Base-by-base conservation (phyloP, 2,797 vertebrate genomes). In the Hybognathus amarus region DNA sequence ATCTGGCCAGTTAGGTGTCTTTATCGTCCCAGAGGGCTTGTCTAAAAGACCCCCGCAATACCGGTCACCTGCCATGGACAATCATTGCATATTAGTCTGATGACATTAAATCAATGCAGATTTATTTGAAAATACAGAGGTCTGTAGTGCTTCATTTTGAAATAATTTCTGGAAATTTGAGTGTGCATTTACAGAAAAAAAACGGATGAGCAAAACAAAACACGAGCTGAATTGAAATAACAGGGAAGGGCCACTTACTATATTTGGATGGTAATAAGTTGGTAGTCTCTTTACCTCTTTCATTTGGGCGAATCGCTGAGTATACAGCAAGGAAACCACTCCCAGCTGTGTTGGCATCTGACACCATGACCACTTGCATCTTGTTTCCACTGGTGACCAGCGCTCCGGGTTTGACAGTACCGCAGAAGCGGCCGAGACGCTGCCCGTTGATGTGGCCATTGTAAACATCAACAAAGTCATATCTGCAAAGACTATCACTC, bases 1-100 rank as follows among this genome's bases (percentile, higher is more conserved):
- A 69, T 96, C 95, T 0, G 96, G 96, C 96, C 96, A 97, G 89
- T 97, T 97, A 54, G 96, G 96, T 0, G 96, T 96, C 86, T 95
- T 93, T 82, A 97, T 95, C 47, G 95, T 95, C 27, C 96, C 96
- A 0, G 91, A 89, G 0, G 95, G 92, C 91, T 94, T 95, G 80
- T 96, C 92, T 89, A 97, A 89, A n/a, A 91, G 93, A 61, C 96
- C 96, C 40, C 96, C 96, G 69, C 96, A 97, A 89, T 96, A 97
- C 36, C 94, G 94, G 74, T 96, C 95, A 24, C 95, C 96, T 97
- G 38, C 6, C 64, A 64, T 76, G 17, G 22, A 12, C 20, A 52
- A 71, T 30, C 54, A 47, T 73, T 64, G 24, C 1, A 70, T 40
- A 20, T 68, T 38, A 81, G 18, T 36, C 2, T 22, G 52, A 61